Evolutionary conservation across 2,113 vertebrate genomes (phyloP), one percentile per base, ranked within the genome.

Genomic region (Cariama cristata): DNA sequence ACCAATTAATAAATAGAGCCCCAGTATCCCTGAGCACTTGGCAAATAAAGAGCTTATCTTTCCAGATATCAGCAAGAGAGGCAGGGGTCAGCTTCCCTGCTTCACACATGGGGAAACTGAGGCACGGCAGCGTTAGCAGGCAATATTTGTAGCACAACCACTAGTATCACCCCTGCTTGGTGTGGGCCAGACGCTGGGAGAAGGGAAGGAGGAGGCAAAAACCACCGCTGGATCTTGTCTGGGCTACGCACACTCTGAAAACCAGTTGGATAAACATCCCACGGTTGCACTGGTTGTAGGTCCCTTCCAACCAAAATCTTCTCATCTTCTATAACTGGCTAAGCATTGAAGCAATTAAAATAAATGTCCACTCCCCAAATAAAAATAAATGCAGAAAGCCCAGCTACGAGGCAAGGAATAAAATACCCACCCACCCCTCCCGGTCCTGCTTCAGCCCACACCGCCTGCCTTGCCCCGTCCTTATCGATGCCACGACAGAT

Each of bases 211-310:
- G 44, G 44, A 53, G 28, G 35, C 11, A 47, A 32, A 67, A 42
- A 52, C 4, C 1, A 30, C 12, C 0, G 0, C 8, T 19, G 49
- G 33, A 14, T 44, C 59, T 38, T n/a, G 12, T 52, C 30, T 53
- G 80, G 59, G 30, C 26, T 22, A 5, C 0, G 2, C 1, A 1
- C 6, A 0, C 12, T 12, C 42, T 21, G 71, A 18, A 58, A 72
- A 77, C 1, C 49, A 14, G 33, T 6, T 30, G 40, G 49, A 47
- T 79, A 68, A 82, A 19, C 35, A 64, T 52, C 81, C 56, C 45
- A 23, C 14, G 27, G 27, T 8, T 24, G 44, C 19, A 30, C 12
- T 4, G 28, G 42, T 9, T 59, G 45, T 27, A 42, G 15, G 30
- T 47, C 45, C 33, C 30, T 77, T 38, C 45, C 64, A 64, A 50